Evolutionary conservation across 2,113 vertebrate genomes (phyloP), one percentile per base, ranked within the genome.

Genomic region (Arenaria interpres): DNA sequence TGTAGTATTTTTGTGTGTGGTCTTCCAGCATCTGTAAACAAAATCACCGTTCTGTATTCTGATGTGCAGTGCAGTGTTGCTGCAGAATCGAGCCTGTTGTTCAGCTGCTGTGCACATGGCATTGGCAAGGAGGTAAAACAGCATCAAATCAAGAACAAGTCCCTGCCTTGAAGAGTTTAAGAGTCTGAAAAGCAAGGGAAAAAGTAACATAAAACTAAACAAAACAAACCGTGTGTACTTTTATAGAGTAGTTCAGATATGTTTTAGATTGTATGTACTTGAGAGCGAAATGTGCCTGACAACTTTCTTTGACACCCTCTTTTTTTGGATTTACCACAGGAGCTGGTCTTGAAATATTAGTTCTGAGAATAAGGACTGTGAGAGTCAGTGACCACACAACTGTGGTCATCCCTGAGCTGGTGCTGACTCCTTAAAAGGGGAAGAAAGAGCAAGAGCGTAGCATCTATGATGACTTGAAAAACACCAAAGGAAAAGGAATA

Each of bases 211-310:
- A 50, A 84, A 59, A 50, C 73, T 32, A 62, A 93, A 66, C 14
- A 73, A 94, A 94, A 66, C 33, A 71, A 73, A 37, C 46, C 4
- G 2, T 60, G 15, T 78, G 33, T 86, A 51, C 46, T 74, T 92
- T 63, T 27, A 24, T 12, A 72, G 39, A 71, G 8, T 23, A 78
- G 43, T 78, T 87, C 63, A 67, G 46, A 66, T 80, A 68, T 7
- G 30, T 5, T 76, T 94, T 69, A 80, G n/a, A 46, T 74, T 86
- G 27, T 32, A 48, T 71, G n/a, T 71, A 56, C n/a, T 93, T 93
- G 56, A 85, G 87, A 88, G 37, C 24, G 35, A 96, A 90, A 74
- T 30, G 48, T 90, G 50, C 86, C 73, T 87, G 72, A 86, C 46
- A 71, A 63, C 39, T 89, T 76, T 81, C 15, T 73, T 88, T 86